Conservation (phyloP, 1,140 invertebrate genomes). For the Cryptotermes secundus region DNA sequence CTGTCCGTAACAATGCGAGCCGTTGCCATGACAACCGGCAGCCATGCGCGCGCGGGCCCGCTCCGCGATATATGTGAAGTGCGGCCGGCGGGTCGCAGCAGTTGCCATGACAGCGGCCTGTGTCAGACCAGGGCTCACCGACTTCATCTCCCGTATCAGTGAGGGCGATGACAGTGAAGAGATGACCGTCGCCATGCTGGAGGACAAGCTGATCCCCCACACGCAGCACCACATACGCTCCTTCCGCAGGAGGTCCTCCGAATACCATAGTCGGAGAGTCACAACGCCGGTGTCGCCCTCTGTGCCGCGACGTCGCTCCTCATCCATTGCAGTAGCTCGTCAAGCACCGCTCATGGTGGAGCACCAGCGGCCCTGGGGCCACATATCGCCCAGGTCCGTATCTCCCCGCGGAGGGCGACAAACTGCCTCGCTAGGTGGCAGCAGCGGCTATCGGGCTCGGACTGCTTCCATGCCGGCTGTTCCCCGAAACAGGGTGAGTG, state of each 20-base stretch:
- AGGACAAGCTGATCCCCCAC: background rate
- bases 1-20: too few species aligned
- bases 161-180: slow-evolving; percentile 16
- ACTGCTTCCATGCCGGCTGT: slow-evolving; percentile 22
- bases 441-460: background rate
- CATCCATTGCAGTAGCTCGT: background rate
- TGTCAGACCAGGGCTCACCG: background rate
- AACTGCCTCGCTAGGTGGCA: background rate
- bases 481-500: background rate
- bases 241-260: slow-evolving; percentile 9
- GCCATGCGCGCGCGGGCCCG: too few species aligned
- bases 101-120: background rate
- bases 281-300: background rate
- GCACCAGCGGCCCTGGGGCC: background rate
- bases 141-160: background rate
- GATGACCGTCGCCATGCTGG: background rate
- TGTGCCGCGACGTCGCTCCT: background rate
- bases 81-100: too few species aligned
- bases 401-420: background rate
- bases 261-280: background rate
- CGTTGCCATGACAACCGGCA: too few species aligned
- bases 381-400: background rate
- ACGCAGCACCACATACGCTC: background rate
- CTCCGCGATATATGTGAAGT: too few species aligned
- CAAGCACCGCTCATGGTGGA: background rate